phyloP scores from a whole-genome alignment of 2,797 vertebrate genomes.

The Uromys caudimaculatus region DNA sequence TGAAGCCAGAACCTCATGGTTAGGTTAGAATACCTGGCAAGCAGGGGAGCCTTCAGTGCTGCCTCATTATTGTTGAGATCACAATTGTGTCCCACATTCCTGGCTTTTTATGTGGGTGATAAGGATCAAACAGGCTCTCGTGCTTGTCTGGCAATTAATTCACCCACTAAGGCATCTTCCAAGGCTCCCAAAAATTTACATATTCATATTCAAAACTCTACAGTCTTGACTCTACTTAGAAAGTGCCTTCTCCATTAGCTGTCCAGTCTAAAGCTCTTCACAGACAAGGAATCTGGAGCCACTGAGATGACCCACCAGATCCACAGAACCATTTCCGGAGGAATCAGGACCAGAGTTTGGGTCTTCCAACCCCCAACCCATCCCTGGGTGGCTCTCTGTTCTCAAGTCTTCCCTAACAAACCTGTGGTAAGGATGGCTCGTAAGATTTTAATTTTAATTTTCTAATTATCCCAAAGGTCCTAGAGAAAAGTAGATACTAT shows the following conservation, averaged over 20 bases:
- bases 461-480: background rate
- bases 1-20: background rate
- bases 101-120: background rate
- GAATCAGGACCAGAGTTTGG: background rate
- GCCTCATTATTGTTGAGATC: background rate
- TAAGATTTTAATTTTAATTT: background rate
- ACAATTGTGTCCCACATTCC: background rate
- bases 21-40: background rate
- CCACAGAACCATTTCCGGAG: background rate
- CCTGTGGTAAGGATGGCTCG: background rate
- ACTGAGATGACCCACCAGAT: accelerated
- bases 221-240: background rate
- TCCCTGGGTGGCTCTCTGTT: background rate
- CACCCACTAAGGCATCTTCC: background rate
- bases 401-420: background rate
- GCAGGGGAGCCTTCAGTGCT: background rate
- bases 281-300: background rate
- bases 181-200: background rate
- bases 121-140: background rate
- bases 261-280: background rate
- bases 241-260: background rate
- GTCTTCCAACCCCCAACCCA: background rate
- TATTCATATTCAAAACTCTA: background rate
- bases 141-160: background rate
- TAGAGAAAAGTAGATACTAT: background rate